These are phyloP conservation scores for Eurypyga helias DNA, from an alignment of 2,113 vertebrate genomes.

Conservation along the genomic window DNA sequence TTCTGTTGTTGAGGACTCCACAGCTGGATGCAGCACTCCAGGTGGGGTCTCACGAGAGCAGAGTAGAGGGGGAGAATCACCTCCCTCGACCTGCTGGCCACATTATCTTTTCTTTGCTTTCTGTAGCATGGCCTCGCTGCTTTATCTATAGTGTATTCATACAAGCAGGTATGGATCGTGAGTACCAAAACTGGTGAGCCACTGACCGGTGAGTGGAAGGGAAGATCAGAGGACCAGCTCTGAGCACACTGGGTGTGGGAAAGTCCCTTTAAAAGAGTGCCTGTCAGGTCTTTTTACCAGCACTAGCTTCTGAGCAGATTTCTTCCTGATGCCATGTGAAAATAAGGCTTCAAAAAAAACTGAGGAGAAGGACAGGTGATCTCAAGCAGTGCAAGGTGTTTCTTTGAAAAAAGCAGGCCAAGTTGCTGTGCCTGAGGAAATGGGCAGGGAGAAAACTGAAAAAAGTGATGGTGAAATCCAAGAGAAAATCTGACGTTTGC, in stretches of 20 bases:
- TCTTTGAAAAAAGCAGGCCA: neutral
- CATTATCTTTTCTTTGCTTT: neutral
- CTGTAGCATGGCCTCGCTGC: rapidly evolving
- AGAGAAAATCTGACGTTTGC: neutral
- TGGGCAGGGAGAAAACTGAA: neutral
- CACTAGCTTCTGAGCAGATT: neutral
- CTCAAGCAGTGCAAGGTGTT: neutral
- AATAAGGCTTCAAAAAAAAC: neutral
- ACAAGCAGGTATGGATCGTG: neutral
- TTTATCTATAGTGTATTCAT: neutral
- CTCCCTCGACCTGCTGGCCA: no score
- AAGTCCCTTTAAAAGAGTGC: neutral
- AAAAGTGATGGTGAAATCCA: neutral
- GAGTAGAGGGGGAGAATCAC: no score
- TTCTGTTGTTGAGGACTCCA: no score
- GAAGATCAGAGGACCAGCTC: neutral
- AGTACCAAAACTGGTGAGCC: neutral
- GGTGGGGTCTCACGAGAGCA: no score
- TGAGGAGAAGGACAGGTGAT: neutral
- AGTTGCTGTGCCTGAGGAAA: neutral
- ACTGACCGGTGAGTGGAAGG: rapidly evolving
- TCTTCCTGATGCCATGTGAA: neutral
- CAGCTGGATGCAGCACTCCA: no score
- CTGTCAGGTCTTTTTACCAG: neutral
- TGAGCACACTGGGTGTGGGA: neutral